A percentile compares a stretch with the other conserved stretches of the same genome.
These are phyloP conservation scores for Prosapia bicincta DNA, from an alignment of 2,888 invertebrate species.

Conservation along the genomic window DNA sequence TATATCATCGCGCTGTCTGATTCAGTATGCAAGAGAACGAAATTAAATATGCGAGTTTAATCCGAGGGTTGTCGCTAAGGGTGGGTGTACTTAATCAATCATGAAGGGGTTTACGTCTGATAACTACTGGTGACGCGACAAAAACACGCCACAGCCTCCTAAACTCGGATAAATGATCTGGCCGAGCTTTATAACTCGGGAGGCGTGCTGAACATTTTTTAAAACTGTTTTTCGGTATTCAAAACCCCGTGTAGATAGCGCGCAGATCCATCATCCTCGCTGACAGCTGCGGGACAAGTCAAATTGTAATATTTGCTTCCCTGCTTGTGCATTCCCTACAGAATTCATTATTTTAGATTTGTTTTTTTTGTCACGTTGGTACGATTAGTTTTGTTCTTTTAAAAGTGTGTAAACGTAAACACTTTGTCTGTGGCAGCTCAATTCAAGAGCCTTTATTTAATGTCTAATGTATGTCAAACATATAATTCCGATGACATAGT, in stretches of 20 bases:
- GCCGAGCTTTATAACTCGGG: not conserved
- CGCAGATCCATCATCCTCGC: not conserved
- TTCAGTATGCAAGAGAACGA: not conserved
- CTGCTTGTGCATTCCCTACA: not conserved
- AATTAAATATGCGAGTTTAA: slow-evolving; percentile 2
- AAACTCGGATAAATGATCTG: not conserved
- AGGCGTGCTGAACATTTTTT: not conserved
- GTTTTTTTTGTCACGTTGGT: not conserved
- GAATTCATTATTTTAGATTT: not conserved
- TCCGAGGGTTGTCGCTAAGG: not conserved
- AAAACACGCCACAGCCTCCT: not conserved
- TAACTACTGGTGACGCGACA: not conserved
- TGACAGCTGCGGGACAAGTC: not conserved
- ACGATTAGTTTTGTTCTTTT: not conserved
- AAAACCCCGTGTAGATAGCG: not conserved
- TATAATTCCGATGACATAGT: no score
- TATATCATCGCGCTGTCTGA: not conserved
- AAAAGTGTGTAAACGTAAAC: not conserved
- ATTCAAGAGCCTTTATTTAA: no score
- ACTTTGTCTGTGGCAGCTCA: no score
- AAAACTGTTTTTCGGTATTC: not conserved
- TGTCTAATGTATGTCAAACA: no score
- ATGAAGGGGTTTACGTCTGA: not conserved
- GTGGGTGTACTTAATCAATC: not conserved
- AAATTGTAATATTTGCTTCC: not conserved